Percentiles rank a stretch among this genome's conserved stretches.
phyloP scores from a whole-genome alignment of 2,797 vertebrate genomes.

The Helarctos malayanus region DNA sequence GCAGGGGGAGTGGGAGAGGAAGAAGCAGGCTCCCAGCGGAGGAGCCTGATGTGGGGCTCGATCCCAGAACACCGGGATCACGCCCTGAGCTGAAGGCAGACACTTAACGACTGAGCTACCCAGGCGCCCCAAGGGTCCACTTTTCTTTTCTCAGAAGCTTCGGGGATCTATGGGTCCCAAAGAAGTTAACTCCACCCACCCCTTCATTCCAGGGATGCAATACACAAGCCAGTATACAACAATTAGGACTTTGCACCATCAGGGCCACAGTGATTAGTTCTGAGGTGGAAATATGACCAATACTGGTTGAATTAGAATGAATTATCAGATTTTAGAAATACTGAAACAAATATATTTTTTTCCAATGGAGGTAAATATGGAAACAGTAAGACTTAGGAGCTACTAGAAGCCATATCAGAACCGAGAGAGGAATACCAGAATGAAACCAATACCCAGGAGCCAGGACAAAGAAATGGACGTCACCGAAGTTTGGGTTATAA shows the following conservation, averaged over 20 bases:
- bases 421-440: background rate
- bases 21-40: too few species aligned
- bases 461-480: constrained; percentile 23
- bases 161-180: background rate
- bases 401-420: background rate
- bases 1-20: too few species aligned
- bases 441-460: background rate
- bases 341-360: background rate
- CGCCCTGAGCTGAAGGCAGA: too few species aligned
- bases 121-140: background rate
- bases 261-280: background rate
- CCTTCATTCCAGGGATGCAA: constrained; percentile 19
- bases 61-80: too few species aligned
- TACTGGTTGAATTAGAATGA: background rate
- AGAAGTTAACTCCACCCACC: background rate
- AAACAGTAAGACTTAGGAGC: background rate
- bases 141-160: constrained; percentile 13
- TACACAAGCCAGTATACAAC: background rate
- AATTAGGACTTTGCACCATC: background rate
- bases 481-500: background rate
- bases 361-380: background rate
- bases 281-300: background rate
- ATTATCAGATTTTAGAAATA: constrained; percentile 38
- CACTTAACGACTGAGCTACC: too few species aligned
- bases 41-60: too few species aligned